Percentiles rank a stretch among this genome's conserved stretches.
Conservation (phyloP, 2,113 vertebrate species). For the Orientallactaga bullata region DNA sequence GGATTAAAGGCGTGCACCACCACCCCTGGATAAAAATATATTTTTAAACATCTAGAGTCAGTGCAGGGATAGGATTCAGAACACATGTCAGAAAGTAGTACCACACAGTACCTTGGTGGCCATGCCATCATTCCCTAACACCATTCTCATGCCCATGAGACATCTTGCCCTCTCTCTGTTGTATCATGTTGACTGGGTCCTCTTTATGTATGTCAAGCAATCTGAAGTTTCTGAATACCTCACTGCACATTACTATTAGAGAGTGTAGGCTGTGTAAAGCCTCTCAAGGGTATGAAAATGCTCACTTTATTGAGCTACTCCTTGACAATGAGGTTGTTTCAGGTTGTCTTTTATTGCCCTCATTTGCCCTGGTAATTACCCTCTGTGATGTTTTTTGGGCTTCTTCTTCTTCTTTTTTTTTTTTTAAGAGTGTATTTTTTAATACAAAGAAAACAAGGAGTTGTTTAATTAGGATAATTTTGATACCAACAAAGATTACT, state of each 20-base stretch:
- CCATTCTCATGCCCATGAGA: too few relatives aligned
- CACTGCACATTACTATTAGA: neutral
- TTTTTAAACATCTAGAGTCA: too few relatives aligned
- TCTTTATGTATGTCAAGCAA: conserved; percentile 3
- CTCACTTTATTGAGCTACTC: neutral
- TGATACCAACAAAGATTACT: neutral
- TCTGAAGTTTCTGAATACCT: neutral
- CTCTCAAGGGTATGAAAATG: neutral
- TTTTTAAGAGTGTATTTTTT: neutral
- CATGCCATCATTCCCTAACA: too few relatives aligned
- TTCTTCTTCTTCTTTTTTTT: too few relatives aligned
- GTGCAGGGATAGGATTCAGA: too few relatives aligned
- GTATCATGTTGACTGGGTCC: neutral
- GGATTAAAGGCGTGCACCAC: too few relatives aligned
- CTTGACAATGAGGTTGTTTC: neutral
- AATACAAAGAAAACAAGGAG: neutral
- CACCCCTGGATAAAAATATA: too few relatives aligned
- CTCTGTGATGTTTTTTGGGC: neutral
- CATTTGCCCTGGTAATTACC: neutral
- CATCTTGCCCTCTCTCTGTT: neutral
- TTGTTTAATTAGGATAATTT: neutral
- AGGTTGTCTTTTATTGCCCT: neutral
- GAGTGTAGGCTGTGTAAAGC: neutral
- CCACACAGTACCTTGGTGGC: too few relatives aligned
- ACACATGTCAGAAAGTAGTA: too few relatives aligned